Evolutionary conservation across 2,797 vertebrate genomes (phyloP), one percentile per base, ranked within the genome.

Genomic region (Xiphophorus birchmanni): DNA sequence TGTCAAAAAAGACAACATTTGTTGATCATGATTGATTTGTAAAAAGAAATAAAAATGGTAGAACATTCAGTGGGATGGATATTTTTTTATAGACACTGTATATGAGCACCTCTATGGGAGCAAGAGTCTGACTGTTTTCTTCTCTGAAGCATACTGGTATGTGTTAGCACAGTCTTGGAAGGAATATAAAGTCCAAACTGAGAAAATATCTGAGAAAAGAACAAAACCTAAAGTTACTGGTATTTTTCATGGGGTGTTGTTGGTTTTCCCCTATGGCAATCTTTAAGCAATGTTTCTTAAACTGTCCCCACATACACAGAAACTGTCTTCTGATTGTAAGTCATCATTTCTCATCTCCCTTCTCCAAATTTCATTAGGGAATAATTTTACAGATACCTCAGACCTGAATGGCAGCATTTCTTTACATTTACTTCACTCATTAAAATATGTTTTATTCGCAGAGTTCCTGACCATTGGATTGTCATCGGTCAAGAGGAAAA

Each of bases 401-500:
- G 1, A 23, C 11, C 9, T 69, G 21, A 40, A 2, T n/a, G 12
- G 21, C 26, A 75, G 7, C 37, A 15, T 56, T 58, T 37, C 23
- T 26, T 26, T 44, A 3, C 7, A 58, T 42, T 58, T 18, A 13
- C 23, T 42, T 40, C 6, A 54, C 3, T 42, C 5, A 54, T 45
- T 42, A 58, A 50, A 71, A 69, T 12, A 58, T 40, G 32, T 23
- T 10, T 50, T 72, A 58, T 76, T 73, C 11, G n/a, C 74, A 83
- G 82, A 84, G 42, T 84, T 80, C 9, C 82, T 84, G 29, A 84
- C 82, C 13, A 84, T 84, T 9, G 82, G 82, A 17, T 11, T 84
- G 7, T 76, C 82, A 5, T 84, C 82, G 2, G 82, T 84, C 26
- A 84, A 84, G 9, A 80, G 78, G 80, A 98, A 97, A 94, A 97